These are phyloP conservation scores for Aphis gossypii DNA, from an alignment of 1,140 invertebrate genomes.

Conservation along the genomic window DNA sequence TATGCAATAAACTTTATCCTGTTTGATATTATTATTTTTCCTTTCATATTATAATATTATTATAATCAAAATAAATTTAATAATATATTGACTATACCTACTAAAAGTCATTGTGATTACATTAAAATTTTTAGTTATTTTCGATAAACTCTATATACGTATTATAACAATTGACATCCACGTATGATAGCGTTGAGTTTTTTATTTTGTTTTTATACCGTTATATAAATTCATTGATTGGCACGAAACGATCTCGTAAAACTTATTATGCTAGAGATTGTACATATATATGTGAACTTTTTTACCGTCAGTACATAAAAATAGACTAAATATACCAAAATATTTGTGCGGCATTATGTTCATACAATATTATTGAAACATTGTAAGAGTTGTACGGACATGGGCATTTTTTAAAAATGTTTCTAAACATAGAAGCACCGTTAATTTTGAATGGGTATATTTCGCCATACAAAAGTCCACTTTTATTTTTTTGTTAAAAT, in stretches of 20 bases:
- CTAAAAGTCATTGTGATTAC: too few species aligned
- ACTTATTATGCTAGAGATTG: not conserved
- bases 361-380: not conserved
- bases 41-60: not conserved
- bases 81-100: too few species aligned
- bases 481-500: too few species aligned
- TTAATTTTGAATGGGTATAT: not conserved
- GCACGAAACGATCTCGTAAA: not conserved
- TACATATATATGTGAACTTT: not conserved
- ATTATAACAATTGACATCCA: too few species aligned
- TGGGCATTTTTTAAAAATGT: not conserved
- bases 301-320: not conserved
- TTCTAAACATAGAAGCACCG: too few species aligned
- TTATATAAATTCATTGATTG: not conserved
- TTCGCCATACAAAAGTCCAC: not conserved
- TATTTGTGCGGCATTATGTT: not conserved
- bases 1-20: not conserved
- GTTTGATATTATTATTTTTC: not conserved
- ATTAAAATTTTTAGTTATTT: too few species aligned
- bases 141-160: too few species aligned
- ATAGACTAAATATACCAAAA: not conserved
- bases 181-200: too few species aligned
- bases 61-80: too few species aligned
- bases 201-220: too few species aligned
- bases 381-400: accelerated